A percentile compares a stretch with the other conserved stretches of the same genome.
Conservation (phyloP, 1,140 invertebrate genomes). For the Oppia nitens region DNA sequence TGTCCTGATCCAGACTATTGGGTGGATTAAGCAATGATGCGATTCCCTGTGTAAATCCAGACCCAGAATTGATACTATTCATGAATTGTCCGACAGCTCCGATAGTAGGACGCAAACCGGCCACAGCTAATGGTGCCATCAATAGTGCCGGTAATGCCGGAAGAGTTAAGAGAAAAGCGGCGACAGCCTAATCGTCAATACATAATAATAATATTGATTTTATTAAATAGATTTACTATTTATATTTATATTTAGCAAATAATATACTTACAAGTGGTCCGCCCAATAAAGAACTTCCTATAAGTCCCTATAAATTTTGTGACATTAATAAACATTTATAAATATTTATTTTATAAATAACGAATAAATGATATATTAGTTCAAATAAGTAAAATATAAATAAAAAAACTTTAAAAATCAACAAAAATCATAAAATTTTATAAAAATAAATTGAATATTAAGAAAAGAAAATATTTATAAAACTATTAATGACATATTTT, state of each 20-base stretch:
- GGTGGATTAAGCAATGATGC: not conserved
- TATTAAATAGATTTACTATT: not conserved
- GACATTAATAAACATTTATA: no score
- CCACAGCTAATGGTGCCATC: conserved; percentile 8
- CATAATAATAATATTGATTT: not conserved
- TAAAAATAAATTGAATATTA: no score
- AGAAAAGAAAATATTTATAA: no score
- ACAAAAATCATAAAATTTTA: no score
- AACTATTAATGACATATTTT: no score
- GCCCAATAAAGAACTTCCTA: not conserved
- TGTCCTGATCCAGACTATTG: not conserved
- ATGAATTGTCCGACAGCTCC: not conserved
- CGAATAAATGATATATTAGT: no score
- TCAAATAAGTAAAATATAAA: no score
- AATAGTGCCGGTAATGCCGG: conserved; percentile 6
- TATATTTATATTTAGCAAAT: no score
- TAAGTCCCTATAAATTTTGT: not conserved
- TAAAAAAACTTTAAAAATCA: no score
- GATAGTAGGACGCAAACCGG: conserved; percentile 4
- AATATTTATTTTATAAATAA: no score
- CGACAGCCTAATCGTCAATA: not conserved
- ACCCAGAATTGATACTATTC: not conserved
- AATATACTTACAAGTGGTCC: not conserved
- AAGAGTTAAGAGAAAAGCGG: conserved; percentile 7
- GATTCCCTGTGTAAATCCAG: not conserved